These are phyloP conservation scores for Neosilurus hyrtlii DNA, from an alignment of 2,797 vertebrate species.

Conservation along the genomic window DNA sequence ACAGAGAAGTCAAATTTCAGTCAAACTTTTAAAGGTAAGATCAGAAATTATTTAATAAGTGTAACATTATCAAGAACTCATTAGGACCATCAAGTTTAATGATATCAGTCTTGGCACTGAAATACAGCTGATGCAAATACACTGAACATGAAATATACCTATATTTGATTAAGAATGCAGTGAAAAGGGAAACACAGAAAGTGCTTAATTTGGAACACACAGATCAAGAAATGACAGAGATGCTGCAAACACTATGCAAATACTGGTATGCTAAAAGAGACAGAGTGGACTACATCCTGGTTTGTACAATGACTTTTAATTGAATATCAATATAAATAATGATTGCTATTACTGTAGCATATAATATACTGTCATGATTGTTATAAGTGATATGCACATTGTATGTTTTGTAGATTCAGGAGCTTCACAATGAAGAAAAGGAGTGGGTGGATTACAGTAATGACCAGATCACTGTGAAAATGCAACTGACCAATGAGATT, in stretches of 20 bases:
- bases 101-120: neutral
- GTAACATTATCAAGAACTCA: neutral
- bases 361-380: neutral
- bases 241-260: constrained; percentile 59
- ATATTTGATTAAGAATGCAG: constrained; percentile 43
- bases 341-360: neutral
- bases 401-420: constrained; percentile 54
- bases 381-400: neutral
- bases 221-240: constrained; percentile 56
- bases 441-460: constrained; percentile 61
- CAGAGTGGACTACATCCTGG: constrained; percentile 62
- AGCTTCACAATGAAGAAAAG: constrained; percentile 57
- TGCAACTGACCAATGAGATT: constrained; percentile 56
- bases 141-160: constrained; percentile 25
- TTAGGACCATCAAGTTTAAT: neutral
- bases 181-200: constrained; percentile 56
- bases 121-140: neutral
- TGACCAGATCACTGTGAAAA: constrained; percentile 59
- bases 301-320: constrained; percentile 40
- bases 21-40: constrained; percentile 58
- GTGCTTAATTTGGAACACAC: constrained; percentile 56
- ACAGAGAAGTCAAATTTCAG: constrained; percentile 38
- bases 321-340: neutral
- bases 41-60: neutral
- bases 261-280: constrained; percentile 59